These are phyloP conservation scores for Trisateles emortualis DNA, from an alignment of 2,888 invertebrate species.

Conservation along the genomic window DNA sequence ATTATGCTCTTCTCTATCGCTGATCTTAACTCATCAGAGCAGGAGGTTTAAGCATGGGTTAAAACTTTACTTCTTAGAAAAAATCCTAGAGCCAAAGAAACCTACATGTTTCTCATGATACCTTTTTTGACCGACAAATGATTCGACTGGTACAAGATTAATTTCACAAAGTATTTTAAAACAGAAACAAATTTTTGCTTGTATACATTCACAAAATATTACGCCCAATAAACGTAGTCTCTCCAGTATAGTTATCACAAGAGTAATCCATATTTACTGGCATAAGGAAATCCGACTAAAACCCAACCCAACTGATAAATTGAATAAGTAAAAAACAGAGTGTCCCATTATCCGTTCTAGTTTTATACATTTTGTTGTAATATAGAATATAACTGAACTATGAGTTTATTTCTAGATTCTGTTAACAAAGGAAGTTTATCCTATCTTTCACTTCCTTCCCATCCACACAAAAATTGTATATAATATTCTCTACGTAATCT, in stretches of 20 bases:
- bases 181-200: no score
- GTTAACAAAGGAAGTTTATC: constrained; percentile 1
- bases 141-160: no score
- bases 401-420: background rate
- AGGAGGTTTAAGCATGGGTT: no score
- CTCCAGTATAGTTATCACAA: constrained; percentile 9
- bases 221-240: background rate
- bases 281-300: constrained; percentile 8
- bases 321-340: constrained; percentile 6
- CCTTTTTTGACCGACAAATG: no score
- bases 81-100: no score
- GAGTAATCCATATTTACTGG: constrained; percentile 18
- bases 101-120: no score
- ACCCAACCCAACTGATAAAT: constrained; percentile 5
- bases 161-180: no score
- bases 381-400: background rate
- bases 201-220: background rate
- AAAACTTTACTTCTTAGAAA: no score
- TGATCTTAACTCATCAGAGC: no score
- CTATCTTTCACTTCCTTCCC: background rate
- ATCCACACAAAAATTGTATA: background rate
- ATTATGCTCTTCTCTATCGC: no score
- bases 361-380: background rate
- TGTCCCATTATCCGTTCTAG: constrained; percentile 1
- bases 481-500: background rate